Conservation (phyloP, 1,140 invertebrate genomes). For the Lethocerus indicus region DNA sequence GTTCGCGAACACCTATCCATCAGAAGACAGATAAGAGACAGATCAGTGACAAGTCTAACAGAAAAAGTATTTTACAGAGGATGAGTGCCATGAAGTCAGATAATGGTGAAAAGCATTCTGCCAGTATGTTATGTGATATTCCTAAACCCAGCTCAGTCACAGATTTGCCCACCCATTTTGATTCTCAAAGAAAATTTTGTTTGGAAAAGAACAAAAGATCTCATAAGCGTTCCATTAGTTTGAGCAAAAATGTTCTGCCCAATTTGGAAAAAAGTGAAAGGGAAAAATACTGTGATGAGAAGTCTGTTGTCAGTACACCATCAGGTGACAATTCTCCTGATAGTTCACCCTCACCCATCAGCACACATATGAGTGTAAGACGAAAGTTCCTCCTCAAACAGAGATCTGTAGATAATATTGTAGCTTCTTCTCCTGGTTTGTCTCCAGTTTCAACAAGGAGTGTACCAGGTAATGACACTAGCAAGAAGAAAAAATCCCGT, state of each 20-base stretch:
- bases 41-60: conserved; percentile 9
- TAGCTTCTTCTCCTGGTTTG: conserved; percentile 15
- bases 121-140: not conserved
- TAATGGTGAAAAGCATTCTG: conserved; percentile 19
- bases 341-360: conserved; percentile 6
- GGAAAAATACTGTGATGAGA: no score
- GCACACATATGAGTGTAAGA: conserved; percentile 2
- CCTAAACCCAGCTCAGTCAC: conserved; percentile 10
- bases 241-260: conserved; percentile 12
- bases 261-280: conserved; percentile 1
- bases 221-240: conserved; percentile 16
- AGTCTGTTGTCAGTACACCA: conserved; percentile 4
- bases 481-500: conserved; percentile 12
- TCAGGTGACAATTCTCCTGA: conserved; percentile 9
- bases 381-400: conserved; percentile 10
- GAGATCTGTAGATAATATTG: conserved; percentile 18
- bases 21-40: conserved; percentile 6
- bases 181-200: conserved; percentile 2
- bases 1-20: conserved; percentile 11
- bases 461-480: not conserved
- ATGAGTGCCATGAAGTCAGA: conserved; percentile 19
- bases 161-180: conserved; percentile 3
- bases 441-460: conserved; percentile 14
- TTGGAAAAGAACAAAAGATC: conserved; percentile 10
- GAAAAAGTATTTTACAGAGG: conserved; percentile 6